Evolutionary conservation across 2,797 vertebrate species (phyloP).

Genomic region (Acipenser oxyrinchus): DNA sequence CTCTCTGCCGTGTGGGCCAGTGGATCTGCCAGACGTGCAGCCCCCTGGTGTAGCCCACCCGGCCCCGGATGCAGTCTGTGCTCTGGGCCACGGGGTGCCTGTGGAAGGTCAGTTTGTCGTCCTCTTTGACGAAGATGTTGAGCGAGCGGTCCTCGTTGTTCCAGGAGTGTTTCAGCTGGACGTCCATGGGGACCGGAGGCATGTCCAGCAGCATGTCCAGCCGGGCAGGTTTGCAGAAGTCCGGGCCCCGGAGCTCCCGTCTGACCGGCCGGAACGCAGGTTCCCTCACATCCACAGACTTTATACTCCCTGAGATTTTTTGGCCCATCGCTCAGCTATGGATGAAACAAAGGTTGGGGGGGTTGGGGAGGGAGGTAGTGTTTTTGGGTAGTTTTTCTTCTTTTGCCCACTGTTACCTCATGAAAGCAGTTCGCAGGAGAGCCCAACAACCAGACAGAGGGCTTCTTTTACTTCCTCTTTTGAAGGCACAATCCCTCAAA

Average conservation of each 20-base stretch:
- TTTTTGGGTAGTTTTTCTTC: conserved; percentile 38
- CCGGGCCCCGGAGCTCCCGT: conserved; percentile 74
- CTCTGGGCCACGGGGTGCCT: conserved; percentile 96
- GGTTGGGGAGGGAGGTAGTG: conserved; percentile 21
- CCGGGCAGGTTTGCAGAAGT: conserved; percentile 81
- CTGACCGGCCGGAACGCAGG: conserved; percentile 84
- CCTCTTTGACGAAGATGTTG: conserved; percentile 96
- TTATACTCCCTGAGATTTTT: conserved; percentile 95
- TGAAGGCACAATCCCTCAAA: conserved; percentile 32
- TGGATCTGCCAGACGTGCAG: conserved; percentile 91
- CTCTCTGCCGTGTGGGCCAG: conserved; percentile 86
- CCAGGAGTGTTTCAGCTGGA: conserved; percentile 85
- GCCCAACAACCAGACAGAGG: conserved; percentile 37
- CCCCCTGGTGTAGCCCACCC: conserved; percentile 85
- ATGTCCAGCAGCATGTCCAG: conserved; percentile 92
- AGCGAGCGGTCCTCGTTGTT: conserved; percentile 93
- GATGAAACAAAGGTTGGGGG: conserved; percentile 28
- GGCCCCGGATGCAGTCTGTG: conserved; percentile 91
- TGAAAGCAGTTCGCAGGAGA: conserved; percentile 58
- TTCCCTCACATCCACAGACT: conserved; percentile 89
- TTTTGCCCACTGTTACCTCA: conserved; percentile 76
- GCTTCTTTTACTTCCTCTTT: conserved; percentile 22
- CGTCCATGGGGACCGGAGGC: conserved; percentile 70
- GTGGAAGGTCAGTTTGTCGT: conserved; percentile 91
- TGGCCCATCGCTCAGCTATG: conserved; percentile 81